A percentile compares a stretch with the other conserved stretches of the same genome.
These are phyloP conservation scores for Catharus ustulatus DNA, from an alignment of 2,797 vertebrate genomes.

Conservation along the genomic window DNA sequence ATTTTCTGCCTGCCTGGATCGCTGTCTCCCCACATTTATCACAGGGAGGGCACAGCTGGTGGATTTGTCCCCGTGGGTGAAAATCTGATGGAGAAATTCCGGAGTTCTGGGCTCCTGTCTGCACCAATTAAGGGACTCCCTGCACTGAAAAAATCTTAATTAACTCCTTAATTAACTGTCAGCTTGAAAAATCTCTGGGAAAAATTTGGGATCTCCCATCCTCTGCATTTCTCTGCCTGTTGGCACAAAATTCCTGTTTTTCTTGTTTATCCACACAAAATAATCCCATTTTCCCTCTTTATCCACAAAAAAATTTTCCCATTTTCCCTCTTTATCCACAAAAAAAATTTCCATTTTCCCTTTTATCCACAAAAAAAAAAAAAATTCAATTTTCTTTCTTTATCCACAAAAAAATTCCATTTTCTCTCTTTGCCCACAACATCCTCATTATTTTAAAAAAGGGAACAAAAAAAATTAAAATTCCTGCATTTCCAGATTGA, in stretches of 20 bases:
- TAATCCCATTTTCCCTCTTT: background rate
- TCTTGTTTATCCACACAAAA: background rate
- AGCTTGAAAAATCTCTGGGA: background rate
- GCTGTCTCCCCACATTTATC: background rate
- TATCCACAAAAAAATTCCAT: too few species aligned
- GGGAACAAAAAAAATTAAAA: too few species aligned
- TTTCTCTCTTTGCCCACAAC: background rate
- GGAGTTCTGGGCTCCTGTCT: conserved; percentile 14
- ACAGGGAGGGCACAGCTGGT: conserved; percentile 15
- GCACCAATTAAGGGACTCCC: background rate
- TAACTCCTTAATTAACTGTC: conserved; percentile 49
- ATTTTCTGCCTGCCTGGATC: background rate
- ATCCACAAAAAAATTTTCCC: background rate
- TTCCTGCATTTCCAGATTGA: background rate
- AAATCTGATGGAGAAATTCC: background rate
- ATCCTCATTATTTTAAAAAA: background rate
- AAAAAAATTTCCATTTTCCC: too few species aligned
- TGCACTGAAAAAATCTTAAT: background rate
- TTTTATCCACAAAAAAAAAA: too few species aligned
- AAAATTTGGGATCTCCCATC: background rate
- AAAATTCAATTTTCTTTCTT: background rate
- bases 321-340: too few species aligned
- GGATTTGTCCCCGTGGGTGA: background rate
- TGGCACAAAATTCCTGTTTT: accelerated
- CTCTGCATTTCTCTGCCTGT: too few species aligned